These are phyloP conservation scores for Gymnocephalus cernua DNA, from an alignment of 2,113 vertebrate genomes.

Conservation along the genomic window DNA sequence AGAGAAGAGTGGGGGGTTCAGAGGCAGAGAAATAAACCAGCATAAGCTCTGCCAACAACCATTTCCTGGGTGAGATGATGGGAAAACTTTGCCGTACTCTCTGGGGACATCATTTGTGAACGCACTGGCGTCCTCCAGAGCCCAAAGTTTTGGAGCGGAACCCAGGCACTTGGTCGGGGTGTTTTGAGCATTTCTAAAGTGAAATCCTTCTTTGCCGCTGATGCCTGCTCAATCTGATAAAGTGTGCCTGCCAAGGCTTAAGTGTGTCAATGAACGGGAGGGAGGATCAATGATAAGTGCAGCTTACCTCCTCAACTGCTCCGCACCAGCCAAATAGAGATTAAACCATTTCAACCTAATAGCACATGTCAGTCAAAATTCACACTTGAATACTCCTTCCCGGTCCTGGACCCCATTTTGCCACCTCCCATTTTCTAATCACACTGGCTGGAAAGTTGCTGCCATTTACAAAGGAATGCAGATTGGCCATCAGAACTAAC, in stretches of 20 bases:
- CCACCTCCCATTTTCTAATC: constrained; percentile 38
- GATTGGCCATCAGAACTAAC: not conserved
- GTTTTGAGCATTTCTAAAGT: constrained; percentile 64
- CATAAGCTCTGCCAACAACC: constrained; percentile 69
- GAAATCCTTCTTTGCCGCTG: constrained; percentile 72
- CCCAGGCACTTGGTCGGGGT: constrained; percentile 46
- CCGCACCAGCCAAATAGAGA: constrained; percentile 72
- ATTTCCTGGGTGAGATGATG: constrained; percentile 76
- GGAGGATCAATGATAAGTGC: constrained; percentile 77
- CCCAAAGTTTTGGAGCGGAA: constrained; percentile 71
- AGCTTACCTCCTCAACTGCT: constrained; percentile 69
- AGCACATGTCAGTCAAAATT: constrained; percentile 78
- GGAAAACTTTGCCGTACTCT: constrained; percentile 69
- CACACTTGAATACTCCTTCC: constrained; percentile 52
- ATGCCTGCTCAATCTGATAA: constrained; percentile 76
- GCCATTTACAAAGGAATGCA: constrained; percentile 27
- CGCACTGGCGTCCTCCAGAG: constrained; percentile 56
- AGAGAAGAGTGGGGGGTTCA: constrained; percentile 37
- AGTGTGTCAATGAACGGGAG: constrained; percentile 78
- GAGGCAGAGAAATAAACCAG: constrained; percentile 74
- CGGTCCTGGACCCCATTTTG: not conserved
- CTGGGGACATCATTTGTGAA: constrained; percentile 75
- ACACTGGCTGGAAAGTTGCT: constrained; percentile 17
- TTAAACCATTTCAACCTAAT: constrained; percentile 78
- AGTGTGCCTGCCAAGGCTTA: constrained; percentile 73